phyloP scores from a whole-genome alignment of 2,113 vertebrate genomes.

The Colistium nudipinnis region DNA sequence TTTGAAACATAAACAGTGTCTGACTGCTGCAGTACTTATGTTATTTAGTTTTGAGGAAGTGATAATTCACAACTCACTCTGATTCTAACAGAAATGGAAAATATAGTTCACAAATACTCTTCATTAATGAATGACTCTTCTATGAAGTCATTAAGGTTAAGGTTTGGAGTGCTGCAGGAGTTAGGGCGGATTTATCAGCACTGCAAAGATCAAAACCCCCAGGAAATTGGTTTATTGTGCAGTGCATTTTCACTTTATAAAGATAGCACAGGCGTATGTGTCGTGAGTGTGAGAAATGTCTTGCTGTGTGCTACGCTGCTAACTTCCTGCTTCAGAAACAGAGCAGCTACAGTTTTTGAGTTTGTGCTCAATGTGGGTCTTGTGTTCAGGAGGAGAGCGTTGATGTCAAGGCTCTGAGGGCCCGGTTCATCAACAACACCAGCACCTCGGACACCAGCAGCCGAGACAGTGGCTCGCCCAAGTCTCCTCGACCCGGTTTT shows the following conservation, averaged over 20 bases:
- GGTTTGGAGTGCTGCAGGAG: slow-evolving; percentile 4
- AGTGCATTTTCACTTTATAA: slow-evolving; percentile 8
- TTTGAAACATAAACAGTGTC: not conserved
- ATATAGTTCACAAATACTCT: no score
- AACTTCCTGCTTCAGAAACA: slow-evolving; percentile 62
- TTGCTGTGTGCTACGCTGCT: slow-evolving; percentile 47
- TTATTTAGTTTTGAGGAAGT: no score
- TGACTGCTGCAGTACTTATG: no score
- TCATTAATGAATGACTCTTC: not conserved
- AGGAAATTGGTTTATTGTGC: slow-evolving; percentile 48
- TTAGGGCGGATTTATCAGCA: not conserved
- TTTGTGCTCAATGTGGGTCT: slow-evolving; percentile 32
- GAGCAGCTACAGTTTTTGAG: slow-evolving; percentile 29
- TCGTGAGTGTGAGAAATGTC: slow-evolving; percentile 38
- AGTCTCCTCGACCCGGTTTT: slow-evolving; percentile 55
- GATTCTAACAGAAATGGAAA: no score
- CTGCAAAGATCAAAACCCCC: slow-evolving; percentile 35
- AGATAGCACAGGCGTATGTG: slow-evolving; percentile 21
- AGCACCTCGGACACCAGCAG: slow-evolving; percentile 50
- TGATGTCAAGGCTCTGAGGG: slow-evolving; percentile 80
- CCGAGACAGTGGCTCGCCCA: slow-evolving; percentile 57
- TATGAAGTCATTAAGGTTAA: not conserved
- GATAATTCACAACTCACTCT: no score
- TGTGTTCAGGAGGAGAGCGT: slow-evolving; percentile 74
- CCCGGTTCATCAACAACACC: slow-evolving; percentile 68